Conservation (phyloP, 2,888 invertebrate species). For the Eupelmus urozonus region DNA sequence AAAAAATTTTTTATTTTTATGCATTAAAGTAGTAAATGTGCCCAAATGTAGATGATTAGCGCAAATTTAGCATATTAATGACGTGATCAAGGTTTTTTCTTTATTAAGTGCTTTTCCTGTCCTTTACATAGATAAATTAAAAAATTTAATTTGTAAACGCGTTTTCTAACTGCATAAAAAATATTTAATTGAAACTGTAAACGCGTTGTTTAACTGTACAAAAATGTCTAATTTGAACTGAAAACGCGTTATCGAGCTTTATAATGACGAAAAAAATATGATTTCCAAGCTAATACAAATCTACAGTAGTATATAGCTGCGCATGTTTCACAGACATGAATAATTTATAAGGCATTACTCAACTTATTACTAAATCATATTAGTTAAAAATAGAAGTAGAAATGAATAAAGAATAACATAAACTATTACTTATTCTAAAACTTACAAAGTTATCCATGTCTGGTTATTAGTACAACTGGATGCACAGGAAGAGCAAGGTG, state of each 20-base stretch:
- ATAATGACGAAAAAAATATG: background rate
- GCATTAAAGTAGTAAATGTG: conserved; percentile 57
- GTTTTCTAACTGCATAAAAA: too few species aligned
- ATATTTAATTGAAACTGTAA: too few species aligned
- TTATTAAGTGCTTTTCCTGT: conserved; percentile 21
- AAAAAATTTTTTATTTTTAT: conserved; percentile 9
- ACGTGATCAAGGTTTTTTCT: background rate
- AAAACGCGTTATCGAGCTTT: too few species aligned
- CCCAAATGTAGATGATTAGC: conserved; percentile 32
- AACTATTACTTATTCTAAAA: conserved; percentile 54
- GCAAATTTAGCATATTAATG: background rate
- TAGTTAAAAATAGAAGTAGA: conserved; percentile 1
- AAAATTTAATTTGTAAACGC: conserved; percentile 1
- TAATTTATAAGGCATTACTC: conserved; percentile 24
- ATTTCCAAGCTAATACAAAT: conserved; percentile 1
- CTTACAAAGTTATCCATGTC: conserved; percentile 58
- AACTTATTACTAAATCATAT: background rate
- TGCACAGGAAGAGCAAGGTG: conserved; percentile 68
- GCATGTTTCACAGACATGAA: conserved; percentile 22
- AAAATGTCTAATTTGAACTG: too few species aligned
- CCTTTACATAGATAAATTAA: conserved; percentile 21
- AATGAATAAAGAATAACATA: conserved; percentile 42
- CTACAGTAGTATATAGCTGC: conserved; percentile 6
- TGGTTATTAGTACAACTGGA: conserved; percentile 73
- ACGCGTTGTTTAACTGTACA: too few species aligned